Evolutionary conservation across 2,888 invertebrate species (phyloP).

Genomic region (Apotomis capreana): DNA sequence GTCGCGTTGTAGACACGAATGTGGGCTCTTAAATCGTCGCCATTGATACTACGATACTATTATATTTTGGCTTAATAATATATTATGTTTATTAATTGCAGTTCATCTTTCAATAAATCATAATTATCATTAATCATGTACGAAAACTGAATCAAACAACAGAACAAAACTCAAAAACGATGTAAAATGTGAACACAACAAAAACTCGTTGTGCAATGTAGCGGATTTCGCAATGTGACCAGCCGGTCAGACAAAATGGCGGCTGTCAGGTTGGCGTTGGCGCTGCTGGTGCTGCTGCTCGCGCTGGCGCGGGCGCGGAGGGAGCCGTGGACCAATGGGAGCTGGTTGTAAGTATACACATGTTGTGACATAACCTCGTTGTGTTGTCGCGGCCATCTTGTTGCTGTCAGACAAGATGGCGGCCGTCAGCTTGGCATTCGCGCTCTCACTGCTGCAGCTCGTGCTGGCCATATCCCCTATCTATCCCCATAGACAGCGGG

Average conservation of each 20-base stretch:
- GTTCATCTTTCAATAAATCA: background rate
- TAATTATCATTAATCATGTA: background rate
- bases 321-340: constrained; percentile 73
- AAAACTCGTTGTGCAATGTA: constrained; percentile 36
- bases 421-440: too few relatives aligned
- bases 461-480: too few relatives aligned
- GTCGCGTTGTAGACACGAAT: too few relatives aligned
- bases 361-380: background rate
- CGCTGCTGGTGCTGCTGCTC: constrained; percentile 64
- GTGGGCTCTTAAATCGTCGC: too few relatives aligned
- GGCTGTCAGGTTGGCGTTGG: constrained; percentile 66
- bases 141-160: background rate
- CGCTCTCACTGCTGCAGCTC: too few relatives aligned
- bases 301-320: constrained; percentile 62
- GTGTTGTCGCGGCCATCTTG: too few relatives aligned
- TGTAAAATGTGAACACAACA: constrained; percentile 15
- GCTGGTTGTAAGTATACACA: constrained; percentile 74
- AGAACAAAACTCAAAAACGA: background rate
- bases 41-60: too few relatives aligned
- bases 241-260: constrained; percentile 26
- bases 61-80: background rate
- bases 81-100: background rate
- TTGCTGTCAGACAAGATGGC: too few relatives aligned
- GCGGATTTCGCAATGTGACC: constrained; percentile 45
- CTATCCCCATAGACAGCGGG: too few relatives aligned